phyloP scores from a whole-genome alignment of 2,113 vertebrate species.

The Oenanthe melanoleuca region DNA sequence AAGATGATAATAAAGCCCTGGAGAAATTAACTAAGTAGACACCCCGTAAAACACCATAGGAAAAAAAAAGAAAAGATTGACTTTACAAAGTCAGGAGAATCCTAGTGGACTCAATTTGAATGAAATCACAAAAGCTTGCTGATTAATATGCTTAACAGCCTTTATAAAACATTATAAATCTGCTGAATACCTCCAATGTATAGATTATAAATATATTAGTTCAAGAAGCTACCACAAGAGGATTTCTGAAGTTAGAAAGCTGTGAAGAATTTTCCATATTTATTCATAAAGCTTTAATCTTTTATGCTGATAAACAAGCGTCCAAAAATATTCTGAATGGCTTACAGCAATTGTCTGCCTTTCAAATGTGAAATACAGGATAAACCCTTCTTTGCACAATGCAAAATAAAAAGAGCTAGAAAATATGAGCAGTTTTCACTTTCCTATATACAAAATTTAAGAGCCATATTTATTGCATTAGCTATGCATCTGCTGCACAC shows the following conservation, averaged over 20 bases:
- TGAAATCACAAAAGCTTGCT: neutral
- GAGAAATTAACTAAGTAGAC: neutral
- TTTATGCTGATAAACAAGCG: slow-evolving; percentile 7
- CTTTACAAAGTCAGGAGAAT: neutral
- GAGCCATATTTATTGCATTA: slow-evolving; percentile 40
- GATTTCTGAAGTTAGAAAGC: slow-evolving; percentile 31
- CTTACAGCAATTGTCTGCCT: slow-evolving; percentile 28
- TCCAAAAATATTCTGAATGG: neutral
- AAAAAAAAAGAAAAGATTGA: neutral
- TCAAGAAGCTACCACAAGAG: slow-evolving; percentile 4
- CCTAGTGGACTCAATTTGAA: neutral
- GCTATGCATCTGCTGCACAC: neutral
- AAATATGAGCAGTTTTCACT: neutral
- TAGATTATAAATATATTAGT: slow-evolving; percentile 15
- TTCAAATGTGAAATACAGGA: slow-evolving; percentile 5
- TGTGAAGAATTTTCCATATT: neutral
- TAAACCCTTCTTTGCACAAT: neutral
- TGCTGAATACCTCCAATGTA: slow-evolving; percentile 1
- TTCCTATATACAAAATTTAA: slow-evolving; percentile 2
- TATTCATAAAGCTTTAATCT: slow-evolving; percentile 26
- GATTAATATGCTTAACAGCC: neutral
- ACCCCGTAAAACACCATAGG: neutral
- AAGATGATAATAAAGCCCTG: neutral
- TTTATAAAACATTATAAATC: neutral
- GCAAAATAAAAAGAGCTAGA: neutral